These are phyloP conservation scores for Gisinianus flammeolus DNA, from an alignment of 2,888 invertebrate species.

Conservation along the genomic window DNA sequence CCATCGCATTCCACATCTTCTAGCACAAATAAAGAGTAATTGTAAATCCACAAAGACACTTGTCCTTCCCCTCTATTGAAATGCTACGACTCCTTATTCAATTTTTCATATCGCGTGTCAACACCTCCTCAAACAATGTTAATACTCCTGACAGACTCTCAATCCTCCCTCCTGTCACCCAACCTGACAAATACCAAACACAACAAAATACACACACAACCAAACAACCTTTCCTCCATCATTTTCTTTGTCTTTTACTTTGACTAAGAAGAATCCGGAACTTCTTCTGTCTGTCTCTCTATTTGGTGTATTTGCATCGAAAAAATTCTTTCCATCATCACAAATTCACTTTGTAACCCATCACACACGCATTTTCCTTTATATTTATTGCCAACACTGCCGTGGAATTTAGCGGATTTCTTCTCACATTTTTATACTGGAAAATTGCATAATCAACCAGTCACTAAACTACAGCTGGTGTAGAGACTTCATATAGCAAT, in stretches of 20 bases:
- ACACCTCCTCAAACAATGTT: constrained; percentile 56
- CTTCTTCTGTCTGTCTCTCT: too few relatives aligned
- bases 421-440: too few relatives aligned
- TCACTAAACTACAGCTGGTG: too few relatives aligned
- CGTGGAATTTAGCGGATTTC: too few relatives aligned
- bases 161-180: constrained; percentile 23
- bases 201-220: constrained; percentile 6
- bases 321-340: too few relatives aligned
- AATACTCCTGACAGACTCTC: constrained; percentile 40
- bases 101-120: constrained; percentile 58
- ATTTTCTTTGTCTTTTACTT: background rate
- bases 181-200: background rate
- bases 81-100: constrained; percentile 37
- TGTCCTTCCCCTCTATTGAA: constrained; percentile 22
- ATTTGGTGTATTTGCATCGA: too few relatives aligned
- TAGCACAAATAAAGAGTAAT: constrained; percentile 56
- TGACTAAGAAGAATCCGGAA: background rate
- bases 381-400: too few relatives aligned
- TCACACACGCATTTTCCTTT: too few relatives aligned
- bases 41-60: constrained; percentile 58
- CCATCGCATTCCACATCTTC: constrained; percentile 37
- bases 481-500: too few relatives aligned
- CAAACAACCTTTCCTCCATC: background rate
- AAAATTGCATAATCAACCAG: too few relatives aligned
- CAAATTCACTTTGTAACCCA: too few relatives aligned